A percentile compares a stretch with the other conserved stretches of the same genome.
These are phyloP conservation scores for Tragelaphus buxtoni DNA, from an alignment of 2,113 vertebrate genomes.

Conservation along the genomic window DNA sequence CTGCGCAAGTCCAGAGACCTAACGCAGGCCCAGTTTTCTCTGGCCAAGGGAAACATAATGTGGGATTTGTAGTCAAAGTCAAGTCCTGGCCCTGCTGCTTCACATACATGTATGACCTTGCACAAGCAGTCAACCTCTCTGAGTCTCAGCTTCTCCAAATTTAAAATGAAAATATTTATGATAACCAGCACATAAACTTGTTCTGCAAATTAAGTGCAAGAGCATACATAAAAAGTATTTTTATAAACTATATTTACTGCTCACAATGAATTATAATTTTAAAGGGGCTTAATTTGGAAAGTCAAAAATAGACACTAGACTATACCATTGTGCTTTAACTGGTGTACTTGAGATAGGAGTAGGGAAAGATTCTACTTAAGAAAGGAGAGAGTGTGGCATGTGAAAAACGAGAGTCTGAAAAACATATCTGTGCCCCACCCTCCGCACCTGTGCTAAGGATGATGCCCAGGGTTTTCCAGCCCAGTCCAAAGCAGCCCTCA, in stretches of 20 bases:
- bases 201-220: not conserved
- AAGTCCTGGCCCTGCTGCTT: not conserved
- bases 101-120: not conserved
- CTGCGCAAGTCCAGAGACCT: not conserved
- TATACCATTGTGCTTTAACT: not conserved
- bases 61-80: not conserved
- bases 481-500: not conserved
- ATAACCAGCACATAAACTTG: not conserved
- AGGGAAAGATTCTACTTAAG: not conserved
- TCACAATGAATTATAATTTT: not conserved
- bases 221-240: not conserved
- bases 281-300: not conserved
- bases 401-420: not conserved
- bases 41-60: not conserved
- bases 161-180: constrained; percentile 18
- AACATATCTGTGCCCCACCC: not conserved
- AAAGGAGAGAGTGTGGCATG: not conserved
- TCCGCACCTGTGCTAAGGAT: not conserved
- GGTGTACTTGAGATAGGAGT: not conserved
- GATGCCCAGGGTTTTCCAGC: not conserved
- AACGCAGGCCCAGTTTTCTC: not conserved
- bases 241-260: not conserved
- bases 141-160: not conserved
- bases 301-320: not conserved
- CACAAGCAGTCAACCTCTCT: not conserved